Percentiles rank a stretch among this genome's conserved stretches.
Evolutionary conservation across 2,888 invertebrate species (phyloP).

Genomic region (Argyresthia goedartella): DNA sequence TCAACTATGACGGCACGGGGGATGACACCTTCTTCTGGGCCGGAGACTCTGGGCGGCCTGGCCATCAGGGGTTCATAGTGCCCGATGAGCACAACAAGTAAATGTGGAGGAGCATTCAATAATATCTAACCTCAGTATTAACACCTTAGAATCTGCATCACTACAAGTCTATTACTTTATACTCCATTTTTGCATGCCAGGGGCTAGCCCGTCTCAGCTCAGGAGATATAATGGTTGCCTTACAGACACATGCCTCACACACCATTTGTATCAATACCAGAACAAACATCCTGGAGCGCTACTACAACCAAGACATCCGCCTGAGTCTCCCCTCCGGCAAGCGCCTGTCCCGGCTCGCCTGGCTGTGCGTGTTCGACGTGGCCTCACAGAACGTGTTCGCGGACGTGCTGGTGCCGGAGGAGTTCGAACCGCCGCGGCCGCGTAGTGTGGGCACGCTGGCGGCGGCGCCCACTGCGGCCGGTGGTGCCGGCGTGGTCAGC

Average conservation of each 20-base stretch:
- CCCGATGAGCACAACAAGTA: constrained; percentile 90
- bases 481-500: constrained; percentile 72
- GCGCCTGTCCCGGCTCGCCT: constrained; percentile 87
- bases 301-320: constrained; percentile 87
- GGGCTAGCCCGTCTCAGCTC: no score
- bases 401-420: constrained; percentile 91
- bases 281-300: constrained; percentile 75
- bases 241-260: no score
- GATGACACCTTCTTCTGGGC: constrained; percentile 95
- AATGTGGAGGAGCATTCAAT: constrained; percentile 14
- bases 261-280: not conserved
- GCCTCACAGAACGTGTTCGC: constrained; percentile 89
- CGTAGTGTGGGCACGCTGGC: constrained; percentile 60
- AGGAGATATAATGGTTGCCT: no score
- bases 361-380: constrained; percentile 92
- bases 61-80: constrained; percentile 92
- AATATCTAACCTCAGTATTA: no score
- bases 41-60: constrained; percentile 87
- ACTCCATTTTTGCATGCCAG: no score
- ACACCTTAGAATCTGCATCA: no score
- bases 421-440: constrained; percentile 87
- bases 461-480: constrained; percentile 70
- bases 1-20: constrained; percentile 92
- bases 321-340: constrained; percentile 87
- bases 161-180: no score